A percentile compares a stretch with the other conserved stretches of the same genome.
Conservation (phyloP, 2,113 vertebrate species). For the Dicrurus megarhynchus region DNA sequence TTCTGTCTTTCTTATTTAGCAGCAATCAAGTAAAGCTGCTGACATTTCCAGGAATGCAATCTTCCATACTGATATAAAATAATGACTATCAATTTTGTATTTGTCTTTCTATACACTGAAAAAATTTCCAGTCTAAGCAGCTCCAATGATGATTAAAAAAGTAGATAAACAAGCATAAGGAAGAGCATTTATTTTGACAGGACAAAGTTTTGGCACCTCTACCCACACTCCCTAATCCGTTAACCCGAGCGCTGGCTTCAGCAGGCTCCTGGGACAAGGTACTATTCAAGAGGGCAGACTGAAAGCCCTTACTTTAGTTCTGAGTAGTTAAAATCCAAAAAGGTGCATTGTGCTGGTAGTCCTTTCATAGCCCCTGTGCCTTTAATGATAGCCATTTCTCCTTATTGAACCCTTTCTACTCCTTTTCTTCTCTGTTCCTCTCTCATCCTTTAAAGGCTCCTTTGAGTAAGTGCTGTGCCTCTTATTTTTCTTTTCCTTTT, state of each 20-base stretch:
- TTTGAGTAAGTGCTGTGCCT: neutral
- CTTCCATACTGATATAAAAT: neutral
- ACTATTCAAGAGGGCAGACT: neutral
- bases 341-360: constrained; percentile 34
- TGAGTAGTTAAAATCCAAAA: constrained; percentile 13
- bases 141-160: neutral
- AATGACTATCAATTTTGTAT: neutral
- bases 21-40: neutral
- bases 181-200: constrained; percentile 4
- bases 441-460: constrained; percentile 14
- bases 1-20: neutral
- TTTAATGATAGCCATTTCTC: constrained; percentile 40
- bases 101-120: neutral
- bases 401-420: constrained; percentile 21
- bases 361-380: constrained; percentile 17
- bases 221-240: neutral
- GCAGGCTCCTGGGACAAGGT: constrained; percentile 1
- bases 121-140: neutral
- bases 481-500: constrained; percentile 38
- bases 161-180: neutral
- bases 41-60: neutral
- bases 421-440: constrained; percentile 40
- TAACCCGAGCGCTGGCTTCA: neutral
- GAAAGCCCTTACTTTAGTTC: constrained; percentile 18
- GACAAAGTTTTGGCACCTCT: constrained; percentile 1